These are phyloP conservation scores for Oxycera nigricornis DNA, from an alignment of 2,888 invertebrate species.

Conservation along the genomic window DNA sequence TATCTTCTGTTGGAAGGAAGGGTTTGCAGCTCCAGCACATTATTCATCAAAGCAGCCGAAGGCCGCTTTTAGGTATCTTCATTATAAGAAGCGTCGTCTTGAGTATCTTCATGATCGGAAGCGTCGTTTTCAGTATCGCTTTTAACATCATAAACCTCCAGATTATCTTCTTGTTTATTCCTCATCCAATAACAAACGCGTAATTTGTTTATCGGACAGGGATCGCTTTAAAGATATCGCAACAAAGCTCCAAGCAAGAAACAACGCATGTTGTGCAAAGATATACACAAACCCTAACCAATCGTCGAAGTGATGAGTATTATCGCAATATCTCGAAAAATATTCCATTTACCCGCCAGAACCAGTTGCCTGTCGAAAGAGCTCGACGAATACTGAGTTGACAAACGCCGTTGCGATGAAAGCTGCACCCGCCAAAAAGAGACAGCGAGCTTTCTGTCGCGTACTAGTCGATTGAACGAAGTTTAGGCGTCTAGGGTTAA, in stretches of 20 bases:
- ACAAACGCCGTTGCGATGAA: neutral
- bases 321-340: neutral
- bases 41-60: no score
- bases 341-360: neutral
- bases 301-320: neutral
- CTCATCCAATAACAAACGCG: neutral
- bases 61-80: no score
- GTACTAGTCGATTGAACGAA: neutral
- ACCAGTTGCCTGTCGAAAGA: neutral
- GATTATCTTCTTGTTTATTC: neutral
- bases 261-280: neutral
- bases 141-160: neutral
- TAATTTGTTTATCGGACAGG: no score
- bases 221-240: neutral
- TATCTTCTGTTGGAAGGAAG: neutral
- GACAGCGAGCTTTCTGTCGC: neutral
- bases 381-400: neutral
- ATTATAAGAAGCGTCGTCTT: no score
- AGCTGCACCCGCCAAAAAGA: neutral
- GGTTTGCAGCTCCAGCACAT: neutral
- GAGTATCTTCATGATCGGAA: no score
- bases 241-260: neutral
- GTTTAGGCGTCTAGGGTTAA: neutral
- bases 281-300: neutral
- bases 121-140: no score